These are phyloP conservation scores for Bryconaethiops microstoma DNA, from an alignment of 2,797 vertebrate genomes.

Conservation along the genomic window DNA sequence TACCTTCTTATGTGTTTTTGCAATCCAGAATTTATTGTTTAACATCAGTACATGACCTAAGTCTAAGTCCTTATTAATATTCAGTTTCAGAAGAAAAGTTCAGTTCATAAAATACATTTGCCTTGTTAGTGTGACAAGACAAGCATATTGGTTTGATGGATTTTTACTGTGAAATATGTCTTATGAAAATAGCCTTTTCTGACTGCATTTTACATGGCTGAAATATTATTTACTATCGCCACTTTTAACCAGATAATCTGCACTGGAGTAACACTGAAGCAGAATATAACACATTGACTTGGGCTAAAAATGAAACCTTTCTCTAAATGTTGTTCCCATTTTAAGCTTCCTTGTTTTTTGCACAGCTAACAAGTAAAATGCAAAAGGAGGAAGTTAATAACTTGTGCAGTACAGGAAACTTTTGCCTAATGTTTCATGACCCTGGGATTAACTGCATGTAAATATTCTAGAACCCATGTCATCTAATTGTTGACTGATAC, in stretches of 20 bases:
- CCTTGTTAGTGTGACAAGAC: no score
- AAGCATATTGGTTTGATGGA: no score
- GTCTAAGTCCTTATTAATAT: not conserved
- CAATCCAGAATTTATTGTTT: not conserved
- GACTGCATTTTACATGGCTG: not conserved
- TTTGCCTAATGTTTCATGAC: constrained; percentile 9
- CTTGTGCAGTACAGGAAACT: constrained; percentile 5
- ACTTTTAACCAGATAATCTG: not conserved
- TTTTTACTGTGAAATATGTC: no score
- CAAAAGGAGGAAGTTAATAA: constrained; percentile 41
- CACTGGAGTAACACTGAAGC: not conserved
- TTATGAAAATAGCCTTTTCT: not conserved
- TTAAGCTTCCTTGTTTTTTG: constrained; percentile 62
- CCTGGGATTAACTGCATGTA: not conserved
- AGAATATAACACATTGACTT: not conserved
- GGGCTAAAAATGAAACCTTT: constrained; percentile 57
- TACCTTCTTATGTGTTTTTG: not conserved
- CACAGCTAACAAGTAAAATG: constrained; percentile 61
- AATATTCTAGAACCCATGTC: not conserved
- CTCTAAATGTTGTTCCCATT: constrained; percentile 57
- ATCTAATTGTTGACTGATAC: not conserved
- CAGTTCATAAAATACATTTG: not conserved
- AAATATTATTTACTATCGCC: not conserved
- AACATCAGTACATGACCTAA: no score
- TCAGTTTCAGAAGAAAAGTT: not conserved